Conservation (phyloP, 2,888 invertebrate species). For the Apotomis turbidana region DNA sequence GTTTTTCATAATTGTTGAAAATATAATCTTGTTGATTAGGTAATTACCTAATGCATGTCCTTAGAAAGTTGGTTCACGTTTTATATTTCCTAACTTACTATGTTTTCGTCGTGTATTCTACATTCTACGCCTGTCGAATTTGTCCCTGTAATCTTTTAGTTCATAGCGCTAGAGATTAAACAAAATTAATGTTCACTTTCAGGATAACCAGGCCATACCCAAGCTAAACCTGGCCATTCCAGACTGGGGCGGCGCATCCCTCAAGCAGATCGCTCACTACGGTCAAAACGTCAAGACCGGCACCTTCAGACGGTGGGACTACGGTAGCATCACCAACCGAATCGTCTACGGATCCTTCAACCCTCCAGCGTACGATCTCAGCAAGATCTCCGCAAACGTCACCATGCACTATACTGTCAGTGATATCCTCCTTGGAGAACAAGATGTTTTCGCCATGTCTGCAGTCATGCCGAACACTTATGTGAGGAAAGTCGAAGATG, state of each 20-base stretch:
- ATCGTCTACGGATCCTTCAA: constrained; percentile 43
- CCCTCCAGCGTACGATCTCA: constrained; percentile 45
- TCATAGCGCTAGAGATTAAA: not conserved
- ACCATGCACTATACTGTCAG: constrained; percentile 50
- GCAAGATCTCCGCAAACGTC: constrained; percentile 44
- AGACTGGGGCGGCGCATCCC: constrained; percentile 45
- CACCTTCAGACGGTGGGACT: constrained; percentile 50
- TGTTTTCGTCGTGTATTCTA: no score
- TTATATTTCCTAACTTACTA: no score
- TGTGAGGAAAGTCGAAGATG: constrained; percentile 45
- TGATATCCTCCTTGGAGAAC: constrained; percentile 47
- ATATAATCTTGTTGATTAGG: no score
- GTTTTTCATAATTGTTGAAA: no score
- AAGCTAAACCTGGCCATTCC: not conserved
- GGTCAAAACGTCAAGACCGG: constrained; percentile 51
- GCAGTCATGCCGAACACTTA: constrained; percentile 46
- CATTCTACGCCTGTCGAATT: no score
- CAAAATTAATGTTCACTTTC: not conserved
- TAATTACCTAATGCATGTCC: no score
- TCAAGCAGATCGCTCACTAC: constrained; percentile 52
- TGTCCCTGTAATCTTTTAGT: no score
- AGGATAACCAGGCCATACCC: not conserved
- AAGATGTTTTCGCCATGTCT: constrained; percentile 50
- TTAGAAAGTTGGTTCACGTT: no score
- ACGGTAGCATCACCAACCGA: constrained; percentile 45